Evolutionary conservation across 35 echinoderm and acorn worm species (phyloP).

Genomic region (Diadema setosum): DNA sequence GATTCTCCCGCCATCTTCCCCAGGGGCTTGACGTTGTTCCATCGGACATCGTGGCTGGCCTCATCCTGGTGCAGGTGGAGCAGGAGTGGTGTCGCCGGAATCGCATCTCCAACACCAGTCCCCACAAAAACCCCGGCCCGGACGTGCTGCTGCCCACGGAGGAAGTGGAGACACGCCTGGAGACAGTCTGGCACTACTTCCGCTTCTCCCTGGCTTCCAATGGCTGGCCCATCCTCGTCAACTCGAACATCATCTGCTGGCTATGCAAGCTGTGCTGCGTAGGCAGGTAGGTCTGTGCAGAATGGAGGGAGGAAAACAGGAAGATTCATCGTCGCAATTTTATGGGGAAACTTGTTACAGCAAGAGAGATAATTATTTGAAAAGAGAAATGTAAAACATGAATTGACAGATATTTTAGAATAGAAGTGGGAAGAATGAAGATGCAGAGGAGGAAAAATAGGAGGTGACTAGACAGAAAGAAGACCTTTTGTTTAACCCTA

Average conservation of each 20-base stretch:
- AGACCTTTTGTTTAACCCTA: too few species aligned
- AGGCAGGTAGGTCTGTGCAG: slow-evolving; percentile 37
- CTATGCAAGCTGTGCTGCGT: slow-evolving; percentile 58
- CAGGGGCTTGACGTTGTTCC: slow-evolving; percentile 79
- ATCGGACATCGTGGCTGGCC: slow-evolving; percentile 87
- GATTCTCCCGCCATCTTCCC: neutral
- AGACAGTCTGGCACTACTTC: slow-evolving; percentile 49
- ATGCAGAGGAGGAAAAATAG: too few species aligned
- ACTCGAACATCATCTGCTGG: slow-evolving; percentile 63
- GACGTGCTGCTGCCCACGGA: slow-evolving; percentile 7
- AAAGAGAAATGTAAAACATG: too few species aligned
- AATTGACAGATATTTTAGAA: too few species aligned
- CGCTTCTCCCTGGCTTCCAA: slow-evolving; percentile 53
- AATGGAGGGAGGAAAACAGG: too few species aligned
- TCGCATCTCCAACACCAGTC: slow-evolving; percentile 13
- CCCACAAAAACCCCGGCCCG: slow-evolving; percentile 6
- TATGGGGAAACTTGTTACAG: too few species aligned
- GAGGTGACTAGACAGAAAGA: too few species aligned
- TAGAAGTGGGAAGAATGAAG: too few species aligned
- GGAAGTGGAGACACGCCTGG: slow-evolving; percentile 15
- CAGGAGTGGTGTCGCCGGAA: slow-evolving; percentile 44
- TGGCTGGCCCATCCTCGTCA: slow-evolving; percentile 67
- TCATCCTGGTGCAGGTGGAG: slow-evolving; percentile 81
- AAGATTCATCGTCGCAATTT: too few species aligned
- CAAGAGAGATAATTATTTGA: too few species aligned